Percentiles rank a stretch among this genome's conserved stretches.
These are phyloP conservation scores for Yasuhikotakia modesta DNA, from an alignment of 2,797 vertebrate genomes.

Conservation along the genomic window DNA sequence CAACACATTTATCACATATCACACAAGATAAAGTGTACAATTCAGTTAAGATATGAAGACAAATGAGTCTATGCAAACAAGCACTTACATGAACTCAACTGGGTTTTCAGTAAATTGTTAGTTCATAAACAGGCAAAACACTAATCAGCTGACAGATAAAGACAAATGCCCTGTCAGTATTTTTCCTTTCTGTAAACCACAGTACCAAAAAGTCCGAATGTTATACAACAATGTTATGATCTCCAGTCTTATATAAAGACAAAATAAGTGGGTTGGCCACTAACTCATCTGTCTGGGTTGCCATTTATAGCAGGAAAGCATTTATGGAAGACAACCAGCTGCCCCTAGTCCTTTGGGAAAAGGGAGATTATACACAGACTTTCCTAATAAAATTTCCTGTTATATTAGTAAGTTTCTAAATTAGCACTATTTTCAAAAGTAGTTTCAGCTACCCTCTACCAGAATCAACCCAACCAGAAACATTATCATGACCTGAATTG, in stretches of 20 bases:
- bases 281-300: conserved; percentile 48
- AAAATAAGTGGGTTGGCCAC: conserved; percentile 25
- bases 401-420: background rate
- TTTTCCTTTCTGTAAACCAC: background rate
- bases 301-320: conserved; percentile 32
- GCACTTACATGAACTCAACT: background rate
- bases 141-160: background rate
- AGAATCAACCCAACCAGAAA: background rate
- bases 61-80: background rate
- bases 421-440: background rate
- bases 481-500: background rate
- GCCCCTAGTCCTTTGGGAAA: conserved; percentile 33
- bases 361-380: conserved; percentile 37
- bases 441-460: background rate
- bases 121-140: conserved; percentile 14
- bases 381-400: background rate
- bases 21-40: background rate
- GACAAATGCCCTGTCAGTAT: background rate
- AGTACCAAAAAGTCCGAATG: background rate
- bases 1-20: background rate
- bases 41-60: conserved; percentile 15
- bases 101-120: conserved; percentile 1
- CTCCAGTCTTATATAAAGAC: conserved; percentile 1
- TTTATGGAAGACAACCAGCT: conserved; percentile 44
- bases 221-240: background rate